Evolutionary conservation across 2,797 vertebrate species (phyloP).

Genomic region (Paratrypauchen microcephalus): DNA sequence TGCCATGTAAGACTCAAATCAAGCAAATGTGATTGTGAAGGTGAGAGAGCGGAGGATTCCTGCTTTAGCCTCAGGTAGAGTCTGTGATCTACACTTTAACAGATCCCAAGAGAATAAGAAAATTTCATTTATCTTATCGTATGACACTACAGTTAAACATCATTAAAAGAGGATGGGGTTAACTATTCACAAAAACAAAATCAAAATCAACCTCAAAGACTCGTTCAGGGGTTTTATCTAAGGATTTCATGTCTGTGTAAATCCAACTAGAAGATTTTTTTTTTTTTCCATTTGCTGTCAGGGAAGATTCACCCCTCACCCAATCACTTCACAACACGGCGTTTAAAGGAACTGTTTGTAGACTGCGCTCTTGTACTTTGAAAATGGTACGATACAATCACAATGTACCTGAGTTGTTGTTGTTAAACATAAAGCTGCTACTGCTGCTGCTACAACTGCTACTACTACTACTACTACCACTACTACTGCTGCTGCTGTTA

Average conservation of each 20-base stretch:
- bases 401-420: too few species aligned
- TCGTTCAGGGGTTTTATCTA: background rate
- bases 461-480: too few species aligned
- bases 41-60: constrained; percentile 55
- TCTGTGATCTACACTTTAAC: constrained; percentile 60
- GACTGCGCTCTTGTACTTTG: too few species aligned
- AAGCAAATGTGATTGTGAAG: constrained; percentile 59
- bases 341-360: too few species aligned
- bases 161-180: constrained; percentile 55
- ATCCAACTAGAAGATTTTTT: background rate
- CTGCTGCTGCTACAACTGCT: too few species aligned
- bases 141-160: constrained; percentile 52
- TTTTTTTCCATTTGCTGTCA: background rate
- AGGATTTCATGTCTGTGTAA: background rate
- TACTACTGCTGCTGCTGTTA: too few species aligned
- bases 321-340: too few species aligned
- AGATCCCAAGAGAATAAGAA: constrained; percentile 57
- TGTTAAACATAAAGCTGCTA: too few species aligned
- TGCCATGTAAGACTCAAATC: constrained; percentile 61
- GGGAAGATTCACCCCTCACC: too few species aligned
- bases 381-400: too few species aligned
- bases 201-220: constrained; percentile 41
- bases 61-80: constrained; percentile 54
- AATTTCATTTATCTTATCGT: constrained; percentile 62
- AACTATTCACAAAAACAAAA: constrained; percentile 27